Base-by-base conservation (phyloP, 1,140 invertebrate species). In the Meloidogyne floridensis region DNA sequence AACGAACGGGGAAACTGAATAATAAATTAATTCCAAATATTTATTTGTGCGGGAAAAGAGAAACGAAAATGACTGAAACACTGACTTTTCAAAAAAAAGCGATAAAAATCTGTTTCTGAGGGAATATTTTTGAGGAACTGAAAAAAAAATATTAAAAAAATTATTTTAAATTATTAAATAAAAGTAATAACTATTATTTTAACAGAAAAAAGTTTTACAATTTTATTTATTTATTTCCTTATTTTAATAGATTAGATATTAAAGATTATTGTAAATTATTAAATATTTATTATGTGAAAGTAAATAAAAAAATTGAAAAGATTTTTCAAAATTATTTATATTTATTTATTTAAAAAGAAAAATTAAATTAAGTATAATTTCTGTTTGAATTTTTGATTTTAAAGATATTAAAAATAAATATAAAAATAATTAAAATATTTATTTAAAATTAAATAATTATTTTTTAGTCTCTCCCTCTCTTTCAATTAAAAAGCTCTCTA, bases 41-140 rank as follows among this genome's bases (percentile, higher is more conserved):
- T 32, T 32, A 32, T 65, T 65, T 65, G 59, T 65, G 59, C 59
- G 59, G 59, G 59, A n/a, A 65, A 59, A 59, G 4, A 15, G 11
- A 73, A 72, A 13, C 10, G 43, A 32, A 10, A 15, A 75, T 10
- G 59, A 71, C 69, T 20, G 70, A 71, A 43, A 72, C 32, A 32
- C 5, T 53, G 53, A 79, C 65, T 72, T 79, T 71, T 54, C 13
- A 42, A 69, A 74, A 72, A 71, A 79, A 32, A 32, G 75, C 47
- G 71, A 71, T 79, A 72, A 79, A 79, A 72, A 76, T 69, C 54
- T 56, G 11, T 69, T 47, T 47, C 7, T 56, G 75, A 53, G 18
- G 74, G 43, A 43, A 20, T 18, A 10, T 18, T 5, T 77, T 56
- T 10, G 32, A 32, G 69, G 42, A 78, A 51, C n/a, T 10, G 42